Percentiles rank a stretch among this genome's conserved stretches.
Conservation (phyloP, 2,797 vertebrate genomes). For the Anguilla anguilla region DNA sequence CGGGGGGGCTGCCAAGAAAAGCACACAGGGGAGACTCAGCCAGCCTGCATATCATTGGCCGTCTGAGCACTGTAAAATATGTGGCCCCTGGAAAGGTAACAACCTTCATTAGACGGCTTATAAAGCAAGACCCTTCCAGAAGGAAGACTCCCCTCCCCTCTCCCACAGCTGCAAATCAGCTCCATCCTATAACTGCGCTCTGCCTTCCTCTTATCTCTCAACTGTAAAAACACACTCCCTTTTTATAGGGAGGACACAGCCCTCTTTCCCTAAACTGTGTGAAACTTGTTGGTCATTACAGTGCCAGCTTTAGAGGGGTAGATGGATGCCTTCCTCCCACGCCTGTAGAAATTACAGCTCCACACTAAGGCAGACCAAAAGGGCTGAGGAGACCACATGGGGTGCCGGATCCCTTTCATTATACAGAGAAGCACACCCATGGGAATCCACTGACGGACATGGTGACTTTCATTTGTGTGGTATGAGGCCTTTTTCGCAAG, state of each 20-base stretch:
- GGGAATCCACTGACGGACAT: neutral
- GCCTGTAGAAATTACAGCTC: neutral
- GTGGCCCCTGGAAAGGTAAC: neutral
- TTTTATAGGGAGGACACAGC: neutral
- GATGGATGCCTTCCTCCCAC: neutral
- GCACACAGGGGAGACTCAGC: neutral
- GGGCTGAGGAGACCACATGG: neutral
- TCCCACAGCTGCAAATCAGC: neutral
- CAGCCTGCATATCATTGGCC: neutral
- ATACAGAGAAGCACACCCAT: neutral
- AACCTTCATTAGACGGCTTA: neutral
- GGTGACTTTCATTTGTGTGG: neutral
- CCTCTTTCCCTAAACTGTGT: neutral
- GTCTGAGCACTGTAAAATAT: neutral
- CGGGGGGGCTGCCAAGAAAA: neutral
- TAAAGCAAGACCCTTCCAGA: neutral
- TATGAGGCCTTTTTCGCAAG: neutral
- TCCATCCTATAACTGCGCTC: neutral
- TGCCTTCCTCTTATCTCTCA: neutral
- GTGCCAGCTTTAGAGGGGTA: neutral
- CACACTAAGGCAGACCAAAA: neutral
- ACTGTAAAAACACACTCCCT: constrained; percentile 14
- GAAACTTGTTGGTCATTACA: neutral
- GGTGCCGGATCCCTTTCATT: neutral
- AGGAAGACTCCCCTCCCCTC: neutral